phyloP scores from a whole-genome alignment of 2,797 vertebrate genomes.

The Cirrhinus mrigala region DNA sequence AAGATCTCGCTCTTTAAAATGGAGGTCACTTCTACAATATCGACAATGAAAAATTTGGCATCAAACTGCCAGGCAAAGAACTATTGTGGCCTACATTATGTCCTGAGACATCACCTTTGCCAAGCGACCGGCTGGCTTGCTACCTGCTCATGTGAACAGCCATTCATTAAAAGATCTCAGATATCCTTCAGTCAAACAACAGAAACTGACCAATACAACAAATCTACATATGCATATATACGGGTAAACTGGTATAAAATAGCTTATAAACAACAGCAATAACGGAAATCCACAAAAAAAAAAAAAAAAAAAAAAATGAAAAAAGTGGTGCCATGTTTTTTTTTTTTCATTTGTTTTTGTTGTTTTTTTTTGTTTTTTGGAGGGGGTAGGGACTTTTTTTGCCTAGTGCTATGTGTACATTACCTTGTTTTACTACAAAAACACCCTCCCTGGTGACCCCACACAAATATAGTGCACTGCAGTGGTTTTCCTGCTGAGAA shows the following conservation, averaged over 20 bases:
- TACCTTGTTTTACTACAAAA: slow-evolving; percentile 73
- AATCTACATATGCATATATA: slow-evolving; percentile 56
- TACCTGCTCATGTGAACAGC: slow-evolving; percentile 14
- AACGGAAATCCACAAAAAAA: slow-evolving; percentile 69
- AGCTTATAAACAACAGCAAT: slow-evolving; percentile 86
- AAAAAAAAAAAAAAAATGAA: slow-evolving; percentile 69
- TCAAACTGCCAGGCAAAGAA: slow-evolving; percentile 45
- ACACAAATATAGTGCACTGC: slow-evolving; percentile 75
- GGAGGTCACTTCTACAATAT: slow-evolving; percentile 45
- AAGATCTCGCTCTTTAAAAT: slow-evolving; percentile 21
- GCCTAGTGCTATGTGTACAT: slow-evolving; percentile 63
- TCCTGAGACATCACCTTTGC: slow-evolving; percentile 25
- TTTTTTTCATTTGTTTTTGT: slow-evolving; percentile 23
- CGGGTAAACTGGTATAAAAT: slow-evolving; percentile 69
- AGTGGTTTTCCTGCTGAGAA: slow-evolving; percentile 80
- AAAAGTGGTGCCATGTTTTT: slow-evolving; percentile 69
- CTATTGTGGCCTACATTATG: slow-evolving; percentile 25
- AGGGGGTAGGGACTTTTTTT: slow-evolving; percentile 2
- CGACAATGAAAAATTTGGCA: slow-evolving; percentile 68
- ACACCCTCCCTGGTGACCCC: slow-evolving; percentile 64
- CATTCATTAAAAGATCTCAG: slow-evolving; percentile 31
- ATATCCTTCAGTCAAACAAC: slow-evolving; percentile 41
- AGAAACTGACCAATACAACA: slow-evolving; percentile 41
- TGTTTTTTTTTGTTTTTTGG: slow-evolving; percentile 50
- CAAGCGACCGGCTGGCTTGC: slow-evolving; percentile 18